Evolutionary conservation across 2,888 invertebrate genomes (phyloP), one percentile per base, ranked within the genome.

Genomic region (Trissoscelio sp.): DNA sequence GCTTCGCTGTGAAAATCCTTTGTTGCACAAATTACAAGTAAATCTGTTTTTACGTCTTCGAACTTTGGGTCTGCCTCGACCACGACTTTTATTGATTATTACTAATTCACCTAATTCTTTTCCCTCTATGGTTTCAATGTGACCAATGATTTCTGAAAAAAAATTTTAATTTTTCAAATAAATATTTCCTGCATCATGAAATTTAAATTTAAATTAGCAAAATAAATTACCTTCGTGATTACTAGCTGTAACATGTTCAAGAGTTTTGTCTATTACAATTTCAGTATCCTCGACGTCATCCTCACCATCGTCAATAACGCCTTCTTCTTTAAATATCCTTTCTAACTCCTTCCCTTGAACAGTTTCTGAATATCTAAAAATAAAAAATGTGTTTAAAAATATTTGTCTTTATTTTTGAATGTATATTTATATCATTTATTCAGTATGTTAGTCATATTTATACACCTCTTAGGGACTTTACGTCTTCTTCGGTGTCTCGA

Each of bases 311-410:
- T 95, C 95, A 22, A 94, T 94, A 9, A 96, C 93, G 0, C 95
- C 96, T 90, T 95, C 95, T 86, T 95, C 94, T 85, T 93, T 93
- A 84, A 95, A 94, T 83, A 96, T 95, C 83, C 94, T 93, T 86
- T 96, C 96, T 58, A 96, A 91, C 90, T 96, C 96, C 89, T 95
- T 95, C 3, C 96, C 96, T 93, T 95, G 91, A 20, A 89, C 91
- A 48, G 92, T 91, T 86, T 92, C 92, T 85, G 89, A 90, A 79
- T 90, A 92, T 80, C 92, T 92, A 24, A 3, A 31, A 18, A 67
- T 62, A 42, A 20, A n/a, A 14, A 53, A 53, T 57, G n/a, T 53
- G 28, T 39, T 12, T 39, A 44, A 44, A 39, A 3, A 12, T 12
- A 39, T 1, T 37, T 7, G 34, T 37, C n/a, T n/a, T n/a, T n/a